A percentile compares a stretch with the other conserved stretches of the same genome.
phyloP scores from a whole-genome alignment of 2,888 invertebrate species.

The Syrphus vitripennis region DNA sequence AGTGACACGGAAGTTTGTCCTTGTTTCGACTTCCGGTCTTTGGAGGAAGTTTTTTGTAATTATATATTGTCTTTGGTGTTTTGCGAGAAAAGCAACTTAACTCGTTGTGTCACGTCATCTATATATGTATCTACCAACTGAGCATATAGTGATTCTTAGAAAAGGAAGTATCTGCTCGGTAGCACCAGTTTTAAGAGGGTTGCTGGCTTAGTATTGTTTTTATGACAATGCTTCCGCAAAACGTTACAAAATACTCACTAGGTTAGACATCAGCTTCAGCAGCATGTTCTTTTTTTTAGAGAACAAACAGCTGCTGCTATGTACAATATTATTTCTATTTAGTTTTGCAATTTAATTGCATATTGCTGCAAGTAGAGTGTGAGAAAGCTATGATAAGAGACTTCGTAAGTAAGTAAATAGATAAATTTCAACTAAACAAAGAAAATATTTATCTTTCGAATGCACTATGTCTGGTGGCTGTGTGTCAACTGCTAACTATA shows the following conservation, averaged over 20 bases:
- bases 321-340: not conserved
- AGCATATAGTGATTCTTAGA: not conserved
- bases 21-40: constrained; percentile 63
- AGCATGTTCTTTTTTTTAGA: not conserved
- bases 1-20: constrained; percentile 64
- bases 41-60: constrained; percentile 39
- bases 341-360: constrained; percentile 9
- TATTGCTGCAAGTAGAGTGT: not conserved
- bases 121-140: no score
- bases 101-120: constrained; percentile 19
- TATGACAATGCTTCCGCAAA: constrained; percentile 17
- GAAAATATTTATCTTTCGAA: constrained; percentile 41
- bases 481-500: not conserved
- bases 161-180: not conserved
- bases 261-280: not conserved
- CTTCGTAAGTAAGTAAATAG: not conserved
- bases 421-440: constrained; percentile 33
- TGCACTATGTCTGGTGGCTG: constrained; percentile 5
- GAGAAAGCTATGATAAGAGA: constrained; percentile 23
- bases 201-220: not conserved
- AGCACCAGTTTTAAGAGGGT: not conserved
- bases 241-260: not conserved
- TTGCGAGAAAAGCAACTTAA: not conserved
- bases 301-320: not conserved
- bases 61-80: not conserved